Percentiles rank a stretch among this genome's conserved stretches.
These are phyloP conservation scores for Zaprionus taronus DNA, from an alignment of 1,140 invertebrate species.

Conservation along the genomic window DNA sequence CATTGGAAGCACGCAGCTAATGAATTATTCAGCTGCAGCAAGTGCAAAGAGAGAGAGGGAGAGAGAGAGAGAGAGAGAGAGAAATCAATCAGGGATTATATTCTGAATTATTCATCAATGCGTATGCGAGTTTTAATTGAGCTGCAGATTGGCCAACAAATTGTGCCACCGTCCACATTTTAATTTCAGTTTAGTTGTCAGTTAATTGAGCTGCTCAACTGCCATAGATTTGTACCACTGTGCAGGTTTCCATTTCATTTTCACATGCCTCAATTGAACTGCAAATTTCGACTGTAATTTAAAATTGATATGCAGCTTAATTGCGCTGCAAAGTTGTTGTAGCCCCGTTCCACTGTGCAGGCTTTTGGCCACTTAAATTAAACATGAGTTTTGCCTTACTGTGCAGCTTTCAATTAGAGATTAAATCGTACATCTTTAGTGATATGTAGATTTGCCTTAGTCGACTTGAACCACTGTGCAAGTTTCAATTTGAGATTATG, in stretches of 20 bases:
- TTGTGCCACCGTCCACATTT: not conserved
- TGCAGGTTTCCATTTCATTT: not conserved
- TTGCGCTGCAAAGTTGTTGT: too few relatives aligned
- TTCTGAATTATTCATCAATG: constrained; percentile 18
- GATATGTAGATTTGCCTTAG: not conserved
- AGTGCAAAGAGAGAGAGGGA: not conserved
- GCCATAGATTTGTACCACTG: not conserved
- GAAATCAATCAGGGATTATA: constrained; percentile 2
- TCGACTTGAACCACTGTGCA: constrained; percentile 33
- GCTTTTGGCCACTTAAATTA: not conserved
- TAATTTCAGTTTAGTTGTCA: not conserved
- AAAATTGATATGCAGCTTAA: not conserved
- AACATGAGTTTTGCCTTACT: too few relatives aligned
- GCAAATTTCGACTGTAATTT: not conserved
- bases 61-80: not conserved
- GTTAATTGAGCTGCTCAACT: not conserved
- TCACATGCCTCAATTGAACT: not conserved
- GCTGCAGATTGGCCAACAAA: not conserved
- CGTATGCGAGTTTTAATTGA: constrained; percentile 1
- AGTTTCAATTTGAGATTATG: constrained; percentile 34
- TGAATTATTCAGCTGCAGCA: constrained; percentile 14
- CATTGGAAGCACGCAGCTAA: constrained; percentile 6
- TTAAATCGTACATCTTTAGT: too few relatives aligned
- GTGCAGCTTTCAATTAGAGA: not conserved
- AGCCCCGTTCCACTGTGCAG: not conserved